phyloP scores from a whole-genome alignment of 2,888 invertebrate species.

The Patella ulyssiponensis region DNA sequence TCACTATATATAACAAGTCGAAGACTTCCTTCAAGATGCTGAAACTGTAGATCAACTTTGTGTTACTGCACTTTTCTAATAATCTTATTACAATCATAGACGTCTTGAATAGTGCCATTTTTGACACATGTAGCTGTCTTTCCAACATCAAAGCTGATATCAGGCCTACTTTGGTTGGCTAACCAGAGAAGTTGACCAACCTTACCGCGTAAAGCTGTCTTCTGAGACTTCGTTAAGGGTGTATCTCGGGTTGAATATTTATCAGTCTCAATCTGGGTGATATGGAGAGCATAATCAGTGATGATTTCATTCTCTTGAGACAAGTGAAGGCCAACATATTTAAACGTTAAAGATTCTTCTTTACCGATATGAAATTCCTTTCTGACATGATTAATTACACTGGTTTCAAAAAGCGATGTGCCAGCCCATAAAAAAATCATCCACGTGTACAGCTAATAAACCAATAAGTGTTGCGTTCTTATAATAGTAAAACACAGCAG shows the following conservation, averaged over 20 bases:
- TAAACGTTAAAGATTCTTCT: conserved; percentile 15
- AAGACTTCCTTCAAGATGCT: neutral
- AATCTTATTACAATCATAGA: conserved; percentile 18
- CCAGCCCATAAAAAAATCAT: conserved; percentile 23
- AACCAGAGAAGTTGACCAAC: conserved; percentile 17
- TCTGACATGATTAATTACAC: conserved; percentile 16
- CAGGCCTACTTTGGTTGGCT: neutral
- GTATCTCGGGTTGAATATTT: conserved; percentile 12
- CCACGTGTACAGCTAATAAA: conserved; percentile 25
- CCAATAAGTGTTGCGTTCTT: conserved; percentile 3
- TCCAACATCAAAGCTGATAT: neutral
- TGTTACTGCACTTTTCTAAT: conserved; percentile 7
- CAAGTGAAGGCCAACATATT: conserved; percentile 21
- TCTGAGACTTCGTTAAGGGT: conserved; percentile 8
- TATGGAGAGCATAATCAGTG: too few relatives aligned
- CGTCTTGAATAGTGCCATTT: neutral
- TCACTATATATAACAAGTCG: neutral
- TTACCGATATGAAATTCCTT: conserved; percentile 18
- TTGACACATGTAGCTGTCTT: neutral
- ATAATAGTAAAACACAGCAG: conserved; percentile 24
- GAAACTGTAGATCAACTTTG: neutral
- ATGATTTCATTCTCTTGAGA: neutral
- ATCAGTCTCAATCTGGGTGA: neutral
- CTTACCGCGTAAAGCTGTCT: conserved; percentile 8
- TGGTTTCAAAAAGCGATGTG: conserved; percentile 16